Conservation (phyloP, 2,888 invertebrate genomes). For the Agrenia bidenticulata region DNA sequence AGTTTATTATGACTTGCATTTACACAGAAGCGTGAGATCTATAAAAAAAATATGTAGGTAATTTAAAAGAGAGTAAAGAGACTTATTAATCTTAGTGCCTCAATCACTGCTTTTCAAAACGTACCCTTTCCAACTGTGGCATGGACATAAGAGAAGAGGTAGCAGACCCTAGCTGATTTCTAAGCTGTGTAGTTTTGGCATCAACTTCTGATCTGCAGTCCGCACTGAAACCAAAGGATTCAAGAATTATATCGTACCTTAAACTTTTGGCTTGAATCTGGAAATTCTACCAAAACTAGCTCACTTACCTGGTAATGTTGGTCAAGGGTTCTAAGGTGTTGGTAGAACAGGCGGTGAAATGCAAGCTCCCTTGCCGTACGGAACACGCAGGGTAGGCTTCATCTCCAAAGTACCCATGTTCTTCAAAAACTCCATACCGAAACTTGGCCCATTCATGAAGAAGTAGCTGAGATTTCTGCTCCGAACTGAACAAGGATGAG, state of each 20-base stretch:
- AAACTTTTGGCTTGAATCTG: too few species aligned
- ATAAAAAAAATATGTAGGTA: slow-evolving; percentile 19
- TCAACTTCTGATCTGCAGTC: neutral
- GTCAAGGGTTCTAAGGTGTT: neutral
- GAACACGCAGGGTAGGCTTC: slow-evolving; percentile 63
- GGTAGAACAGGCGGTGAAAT: neutral
- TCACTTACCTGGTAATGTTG: neutral
- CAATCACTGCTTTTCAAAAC: neutral
- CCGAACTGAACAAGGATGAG: neutral
- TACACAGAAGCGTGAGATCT: slow-evolving; percentile 64
- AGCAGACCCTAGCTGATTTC: neutral
- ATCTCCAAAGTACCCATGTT: slow-evolving; percentile 63
- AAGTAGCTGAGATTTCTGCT: slow-evolving; percentile 55
- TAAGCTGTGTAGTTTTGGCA: neutral
- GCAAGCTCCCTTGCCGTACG: slow-evolving; percentile 39
- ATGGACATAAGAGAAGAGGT: slow-evolving; percentile 22
- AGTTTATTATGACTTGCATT: slow-evolving; percentile 63
- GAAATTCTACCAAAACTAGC: too few species aligned
- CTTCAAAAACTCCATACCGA: slow-evolving; percentile 69
- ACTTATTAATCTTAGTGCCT: neutral
- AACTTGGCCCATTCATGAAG: slow-evolving; percentile 68
- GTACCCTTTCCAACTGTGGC: slow-evolving; percentile 15
- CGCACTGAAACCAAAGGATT: neutral
- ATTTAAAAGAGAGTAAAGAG: slow-evolving; percentile 8
- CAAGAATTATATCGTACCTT: too few species aligned